Evolutionary conservation across 2,113 vertebrate species (phyloP).

Genomic region (Tricholaema leucomelas): DNA sequence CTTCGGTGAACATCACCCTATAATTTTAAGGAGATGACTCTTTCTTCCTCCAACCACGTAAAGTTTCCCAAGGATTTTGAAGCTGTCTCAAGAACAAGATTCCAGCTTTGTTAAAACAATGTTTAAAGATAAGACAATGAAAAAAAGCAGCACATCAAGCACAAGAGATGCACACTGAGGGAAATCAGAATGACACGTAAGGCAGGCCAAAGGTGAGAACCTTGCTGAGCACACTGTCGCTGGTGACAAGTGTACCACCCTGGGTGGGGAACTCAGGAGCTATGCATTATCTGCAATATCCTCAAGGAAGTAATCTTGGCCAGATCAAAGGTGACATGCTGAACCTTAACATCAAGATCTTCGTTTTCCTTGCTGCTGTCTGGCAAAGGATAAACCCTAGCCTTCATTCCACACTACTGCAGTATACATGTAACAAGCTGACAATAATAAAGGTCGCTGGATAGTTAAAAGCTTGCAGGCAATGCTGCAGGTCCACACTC

Average conservation of each 20-base stretch:
- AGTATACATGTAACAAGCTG: background rate
- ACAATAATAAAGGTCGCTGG: background rate
- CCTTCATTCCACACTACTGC: background rate
- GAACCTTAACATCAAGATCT: background rate
- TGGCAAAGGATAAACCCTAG: background rate
- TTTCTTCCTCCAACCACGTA: background rate
- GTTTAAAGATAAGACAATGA: background rate
- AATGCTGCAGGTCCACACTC: background rate
- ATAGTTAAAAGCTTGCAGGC: background rate
- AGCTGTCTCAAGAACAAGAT: slow-evolving; percentile 8
- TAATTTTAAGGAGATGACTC: background rate
- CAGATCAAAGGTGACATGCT: background rate
- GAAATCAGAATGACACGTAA: background rate
- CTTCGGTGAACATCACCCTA: background rate
- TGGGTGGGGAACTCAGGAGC: background rate
- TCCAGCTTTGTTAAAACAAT: background rate
- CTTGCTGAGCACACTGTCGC: background rate
- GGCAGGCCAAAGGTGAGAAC: background rate
- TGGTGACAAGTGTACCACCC: background rate
- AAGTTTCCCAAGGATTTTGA: background rate
- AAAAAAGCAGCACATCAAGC: background rate
- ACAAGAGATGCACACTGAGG: background rate
- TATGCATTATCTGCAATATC: background rate
- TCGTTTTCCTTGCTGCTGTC: background rate
- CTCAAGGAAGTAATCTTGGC: background rate